Evolutionary conservation across 2,888 invertebrate species (phyloP), one percentile per base, ranked within the genome.

Genomic region (Neria commutata): DNA sequence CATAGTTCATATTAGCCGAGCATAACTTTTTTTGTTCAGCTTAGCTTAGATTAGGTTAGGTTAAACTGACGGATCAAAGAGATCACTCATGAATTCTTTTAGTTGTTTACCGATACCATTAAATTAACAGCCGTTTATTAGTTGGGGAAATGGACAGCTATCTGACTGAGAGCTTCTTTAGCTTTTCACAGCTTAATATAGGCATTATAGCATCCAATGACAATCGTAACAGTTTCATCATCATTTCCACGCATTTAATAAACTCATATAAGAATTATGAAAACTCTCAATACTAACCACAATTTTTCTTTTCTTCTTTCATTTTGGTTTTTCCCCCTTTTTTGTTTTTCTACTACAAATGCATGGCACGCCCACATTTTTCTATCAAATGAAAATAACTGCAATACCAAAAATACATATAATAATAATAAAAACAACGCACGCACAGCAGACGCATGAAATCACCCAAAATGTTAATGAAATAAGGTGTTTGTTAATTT

Each of bases 281-380:
- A 42, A 42, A 6, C 29, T 6, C 6, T 6, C 11, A 8, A 8
- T n/a, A 6, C 23, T 34, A 37, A 34, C 37, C 19, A 19, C 14
- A 33, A 26, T 16, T 49, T 49, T 33, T n/a, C 8, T 46, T 23
- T 46, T 19, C n/a, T 47, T 42, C 14, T 42, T 42, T 19, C 5
- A n/a, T n/a, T 56, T 58, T 60, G 42, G 54, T 61, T 17, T 67
- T 72, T 66, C 29, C 25, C 53, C 40, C 29, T 58, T 56, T 21
- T 54, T 60, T 60, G 42, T 57, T 51, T 53, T 29, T 56, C 50
- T 50, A 56, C 54, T 47, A 34, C 25, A 40, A 56, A 55, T 46
- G 26, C 40, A 67, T 69, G 72, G 75, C 74, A 74, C 73, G 75
- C 66, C 56, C 59, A 65, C 60, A 64, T 56, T 54, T 48, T 47